Base-by-base conservation (phyloP, 2,113 vertebrate species). In the Crotophaga sulcirostris region DNA sequence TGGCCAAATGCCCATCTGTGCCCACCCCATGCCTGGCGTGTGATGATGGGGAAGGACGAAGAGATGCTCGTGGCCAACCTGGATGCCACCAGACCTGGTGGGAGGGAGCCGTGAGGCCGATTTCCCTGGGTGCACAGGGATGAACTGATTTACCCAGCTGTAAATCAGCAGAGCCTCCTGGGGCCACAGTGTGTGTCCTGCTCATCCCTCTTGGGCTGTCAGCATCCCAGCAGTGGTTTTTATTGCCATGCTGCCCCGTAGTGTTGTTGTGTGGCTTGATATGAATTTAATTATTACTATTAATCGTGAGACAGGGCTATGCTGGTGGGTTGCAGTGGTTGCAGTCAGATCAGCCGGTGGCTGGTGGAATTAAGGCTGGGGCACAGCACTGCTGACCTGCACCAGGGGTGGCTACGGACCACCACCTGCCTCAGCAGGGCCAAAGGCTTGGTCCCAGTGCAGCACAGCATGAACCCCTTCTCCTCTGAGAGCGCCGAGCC, bases 51-150 rank as follows among this genome's bases (percentile, higher is more conserved):
- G 10, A 49, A n/a, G n/a, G 44, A 15, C 7, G 19, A 8, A 62
- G 52, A 70, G 36, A 40, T 66, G 55, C 42, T 58, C 1, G 4
- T 47, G 78, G 33, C 40, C 42, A 28, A 38, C 34, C 36, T 16
- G 36, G 58, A 16, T 4, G 1, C 24, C 0, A 1, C 11, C 1
- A 3, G 4, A 28, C 19, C 16, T 7, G 4, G 31, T 25, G 26
- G 17, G 51, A 33, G 76, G 34, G 40, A 84, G n/a, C 44, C 0
- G 2, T 3, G 3, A 34, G 47, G 23, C 11, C 4, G 1, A 19
- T 28, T 26, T 45, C 31, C 29, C 55, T 0, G 4, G 18, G 31
- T 3, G 10, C 33, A 4, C 0, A 2, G 49, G 33, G 23, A 31
- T 0, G 7, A n/a, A 38, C 31, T 28, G 45, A 29, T 51, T 51